Evolutionary conservation across 2,113 vertebrate species (phyloP).

Genomic region (Oreochromis spilurus): DNA sequence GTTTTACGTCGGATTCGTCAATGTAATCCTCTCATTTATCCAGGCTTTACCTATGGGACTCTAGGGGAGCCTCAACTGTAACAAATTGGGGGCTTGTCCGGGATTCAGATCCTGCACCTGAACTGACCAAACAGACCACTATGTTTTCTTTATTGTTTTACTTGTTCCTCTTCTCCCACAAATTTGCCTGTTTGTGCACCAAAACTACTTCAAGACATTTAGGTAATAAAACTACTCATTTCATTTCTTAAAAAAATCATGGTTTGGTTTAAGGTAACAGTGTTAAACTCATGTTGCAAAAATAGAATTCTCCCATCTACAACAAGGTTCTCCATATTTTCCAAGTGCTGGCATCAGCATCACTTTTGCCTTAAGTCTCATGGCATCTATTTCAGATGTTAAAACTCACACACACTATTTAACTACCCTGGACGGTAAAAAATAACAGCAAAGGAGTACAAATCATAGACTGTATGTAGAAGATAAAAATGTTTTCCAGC

Average conservation of each 20-base stretch:
- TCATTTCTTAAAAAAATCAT: neutral
- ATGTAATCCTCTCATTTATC: neutral
- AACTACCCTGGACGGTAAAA: neutral
- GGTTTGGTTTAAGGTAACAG: neutral
- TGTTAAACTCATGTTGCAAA: neutral
- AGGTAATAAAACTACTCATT: neutral
- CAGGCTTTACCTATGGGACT: neutral
- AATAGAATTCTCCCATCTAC: neutral
- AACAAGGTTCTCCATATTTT: neutral
- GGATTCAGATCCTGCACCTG: neutral
- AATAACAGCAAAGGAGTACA: neutral
- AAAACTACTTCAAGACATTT: neutral
- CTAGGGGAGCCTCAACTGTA: neutral
- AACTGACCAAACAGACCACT: neutral
- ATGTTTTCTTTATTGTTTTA: neutral
- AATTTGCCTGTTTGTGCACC: neutral
- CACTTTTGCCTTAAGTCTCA: neutral
- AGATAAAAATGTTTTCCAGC: neutral
- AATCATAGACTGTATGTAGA: neutral
- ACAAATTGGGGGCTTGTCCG: neutral
- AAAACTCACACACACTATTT: neutral
- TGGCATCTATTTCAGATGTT: neutral
- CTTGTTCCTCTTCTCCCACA: neutral
- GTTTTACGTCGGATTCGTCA: neutral
- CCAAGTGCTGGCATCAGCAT: neutral